Base-by-base conservation (phyloP, 2,888 invertebrate genomes). In the Trachelus stipa region DNA sequence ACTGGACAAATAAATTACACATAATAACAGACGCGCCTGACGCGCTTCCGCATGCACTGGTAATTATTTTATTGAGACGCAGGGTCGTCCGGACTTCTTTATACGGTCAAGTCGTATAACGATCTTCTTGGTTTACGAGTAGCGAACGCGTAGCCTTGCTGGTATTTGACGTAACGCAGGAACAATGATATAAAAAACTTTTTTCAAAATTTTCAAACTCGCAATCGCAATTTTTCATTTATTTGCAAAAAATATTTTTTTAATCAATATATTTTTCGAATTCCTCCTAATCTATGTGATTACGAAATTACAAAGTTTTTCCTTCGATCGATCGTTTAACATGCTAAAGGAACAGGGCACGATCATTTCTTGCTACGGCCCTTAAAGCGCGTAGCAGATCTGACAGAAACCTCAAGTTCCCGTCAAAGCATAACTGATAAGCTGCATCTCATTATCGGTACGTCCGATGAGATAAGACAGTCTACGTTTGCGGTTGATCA, bases 1-100 rank as follows among this genome's bases (percentile, higher is more conserved):
- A 56, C 15, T 56, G 9, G 56, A 56, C 9, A 23, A 56, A 56
- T 56, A 56, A 56, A 56, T 56, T 23, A 23, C 56, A 15, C 56
- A 2, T 23, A 56, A 56, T 56, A 23, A 31, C 68, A 34, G 34
- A 68, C 74, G 73, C 68, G 34, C 31, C 12, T 23, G 34, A 68
- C 40, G 37, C n/a, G 34, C 12, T 77, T 74, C 77, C 74, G 73
- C 69, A 37, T 73, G 37, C 34, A n/a, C 34, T 35, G 15, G 35
- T 35, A 77, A 77, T 77, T 77, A 77, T 74, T 74, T 77, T 77
- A 77, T 35, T 77, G 37, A 74, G 73, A 34, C 3, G 34, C 73
- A 76, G 31, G 73, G 56, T 73, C 73, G 73, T 31, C n/a, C 23
- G 56, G 23, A 23, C 30, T 74, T 73, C 73, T 77, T 77, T 68